phyloP scores from a whole-genome alignment of 2,113 vertebrate genomes.

The Pteronura brasiliensis region DNA sequence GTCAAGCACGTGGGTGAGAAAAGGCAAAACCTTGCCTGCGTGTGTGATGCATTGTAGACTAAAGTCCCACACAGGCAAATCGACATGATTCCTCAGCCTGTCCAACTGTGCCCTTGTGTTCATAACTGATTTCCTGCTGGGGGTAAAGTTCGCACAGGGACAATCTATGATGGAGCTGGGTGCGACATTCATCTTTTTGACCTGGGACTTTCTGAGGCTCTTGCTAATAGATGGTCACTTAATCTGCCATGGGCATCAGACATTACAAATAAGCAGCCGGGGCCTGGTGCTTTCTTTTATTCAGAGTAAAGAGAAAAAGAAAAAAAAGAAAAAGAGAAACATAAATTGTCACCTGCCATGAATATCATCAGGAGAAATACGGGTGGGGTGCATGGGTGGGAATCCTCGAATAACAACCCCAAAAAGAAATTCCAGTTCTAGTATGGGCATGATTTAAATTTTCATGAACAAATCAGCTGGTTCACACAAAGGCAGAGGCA shows the following conservation, averaged over 20 bases:
- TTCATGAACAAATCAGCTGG: constrained; percentile 85
- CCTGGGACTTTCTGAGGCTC: neutral
- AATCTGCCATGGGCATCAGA: neutral
- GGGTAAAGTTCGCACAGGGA: too few species aligned
- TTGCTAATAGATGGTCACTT: neutral
- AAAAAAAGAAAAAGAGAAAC: neutral
- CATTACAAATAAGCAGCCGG: neutral
- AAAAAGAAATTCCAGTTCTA: constrained; percentile 61
- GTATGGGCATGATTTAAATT: constrained; percentile 85
- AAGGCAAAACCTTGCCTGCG: neutral
- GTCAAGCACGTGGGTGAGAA: neutral
- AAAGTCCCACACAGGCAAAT: too few species aligned
- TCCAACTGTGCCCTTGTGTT: fast-evolving
- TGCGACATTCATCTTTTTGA: neutral
- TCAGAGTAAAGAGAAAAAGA: neutral
- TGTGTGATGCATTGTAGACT: fast-evolving
- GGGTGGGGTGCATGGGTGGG: neutral
- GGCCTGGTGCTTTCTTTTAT: neutral
- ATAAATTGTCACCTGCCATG: constrained; percentile 20
- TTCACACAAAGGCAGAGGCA: constrained; percentile 72
- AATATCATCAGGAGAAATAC: neutral
- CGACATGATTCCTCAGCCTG: fast-evolving
- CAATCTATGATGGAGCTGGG: fast-evolving
- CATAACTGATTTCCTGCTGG: neutral
- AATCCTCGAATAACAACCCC: neutral